Conservation (phyloP, 2,797 vertebrate species). For the Mallotus villosus region DNA sequence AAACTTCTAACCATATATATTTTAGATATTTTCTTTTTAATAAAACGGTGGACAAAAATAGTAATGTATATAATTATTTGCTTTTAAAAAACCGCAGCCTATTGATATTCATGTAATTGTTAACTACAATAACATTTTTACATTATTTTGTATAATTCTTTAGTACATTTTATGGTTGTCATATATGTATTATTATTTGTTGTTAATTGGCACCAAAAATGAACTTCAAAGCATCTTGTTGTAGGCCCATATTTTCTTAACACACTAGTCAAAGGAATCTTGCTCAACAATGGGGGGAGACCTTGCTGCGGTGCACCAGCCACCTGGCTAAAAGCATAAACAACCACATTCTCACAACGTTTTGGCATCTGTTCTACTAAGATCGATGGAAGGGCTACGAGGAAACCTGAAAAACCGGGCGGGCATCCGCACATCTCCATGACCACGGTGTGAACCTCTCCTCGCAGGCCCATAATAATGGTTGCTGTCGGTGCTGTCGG, state of each 20-base stretch:
- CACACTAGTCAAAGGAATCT: slow-evolving; percentile 11
- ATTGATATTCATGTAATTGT: no score
- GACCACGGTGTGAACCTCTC: slow-evolving; percentile 90
- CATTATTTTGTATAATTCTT: neutral
- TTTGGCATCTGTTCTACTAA: slow-evolving; percentile 68
- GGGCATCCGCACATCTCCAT: slow-evolving; percentile 80
- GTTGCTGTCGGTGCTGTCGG: slow-evolving; percentile 89
- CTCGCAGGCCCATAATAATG: slow-evolving; percentile 90
- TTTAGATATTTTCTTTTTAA: no score
- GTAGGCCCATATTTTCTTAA: slow-evolving; percentile 13
- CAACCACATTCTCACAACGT: slow-evolving; percentile 50
- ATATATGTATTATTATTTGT: neutral
- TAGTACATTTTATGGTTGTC: neutral
- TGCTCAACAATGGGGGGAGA: slow-evolving; percentile 25
- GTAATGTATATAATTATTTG: no score
- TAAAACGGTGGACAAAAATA: no score
- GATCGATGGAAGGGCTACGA: slow-evolving; percentile 80
- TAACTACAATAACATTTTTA: neutral
- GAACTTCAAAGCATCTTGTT: neutral
- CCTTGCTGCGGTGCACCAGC: neutral
- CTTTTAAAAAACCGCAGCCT: no score
- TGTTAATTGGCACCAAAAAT: neutral
- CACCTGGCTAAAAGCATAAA: slow-evolving; percentile 44
- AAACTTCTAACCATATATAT: no score
- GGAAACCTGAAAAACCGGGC: slow-evolving; percentile 95